A percentile compares a stretch with the other conserved stretches of the same genome.
Evolutionary conservation across 2,888 invertebrate genomes (phyloP).

Genomic region (Coenonympha glycerion): DNA sequence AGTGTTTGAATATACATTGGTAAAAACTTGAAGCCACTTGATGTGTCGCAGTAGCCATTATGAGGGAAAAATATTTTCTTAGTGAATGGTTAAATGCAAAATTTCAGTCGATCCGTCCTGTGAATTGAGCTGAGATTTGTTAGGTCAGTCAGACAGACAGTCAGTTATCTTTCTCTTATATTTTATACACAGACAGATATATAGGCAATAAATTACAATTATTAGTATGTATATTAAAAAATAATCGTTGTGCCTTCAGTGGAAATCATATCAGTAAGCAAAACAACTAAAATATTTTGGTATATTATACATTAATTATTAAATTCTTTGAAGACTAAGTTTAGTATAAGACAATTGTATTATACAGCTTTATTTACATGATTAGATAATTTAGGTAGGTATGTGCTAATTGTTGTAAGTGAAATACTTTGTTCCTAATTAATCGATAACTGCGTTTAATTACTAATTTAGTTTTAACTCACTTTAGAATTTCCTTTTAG

Average conservation of each 20-base stretch:
- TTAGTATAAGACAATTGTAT: constrained; percentile 22
- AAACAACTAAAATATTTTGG: background rate
- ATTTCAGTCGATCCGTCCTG: no score
- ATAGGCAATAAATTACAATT: no score
- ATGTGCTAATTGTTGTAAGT: constrained; percentile 1
- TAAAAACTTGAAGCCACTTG: no score
- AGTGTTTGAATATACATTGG: no score
- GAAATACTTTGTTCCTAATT: constrained; percentile 21
- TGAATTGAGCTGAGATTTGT: no score
- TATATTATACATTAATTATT: background rate
- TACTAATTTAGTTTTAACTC: background rate
- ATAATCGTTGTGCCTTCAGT: constrained; percentile 18
- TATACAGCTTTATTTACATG: constrained; percentile 27
- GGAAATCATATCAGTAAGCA: constrained; percentile 1
- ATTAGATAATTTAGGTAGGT: constrained; percentile 8
- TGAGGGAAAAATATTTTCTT: no score
- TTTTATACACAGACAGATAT: no score
- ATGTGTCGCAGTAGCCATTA: no score
- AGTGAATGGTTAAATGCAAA: no score
- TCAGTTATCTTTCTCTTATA: no score
- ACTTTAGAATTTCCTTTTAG: background rate
- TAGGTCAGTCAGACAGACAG: no score
- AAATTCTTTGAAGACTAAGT: background rate
- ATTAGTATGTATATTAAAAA: no score
- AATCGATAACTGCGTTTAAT: background rate